phyloP scores from a whole-genome alignment of 2,113 vertebrate genomes.

The Hippocampus comes region DNA sequence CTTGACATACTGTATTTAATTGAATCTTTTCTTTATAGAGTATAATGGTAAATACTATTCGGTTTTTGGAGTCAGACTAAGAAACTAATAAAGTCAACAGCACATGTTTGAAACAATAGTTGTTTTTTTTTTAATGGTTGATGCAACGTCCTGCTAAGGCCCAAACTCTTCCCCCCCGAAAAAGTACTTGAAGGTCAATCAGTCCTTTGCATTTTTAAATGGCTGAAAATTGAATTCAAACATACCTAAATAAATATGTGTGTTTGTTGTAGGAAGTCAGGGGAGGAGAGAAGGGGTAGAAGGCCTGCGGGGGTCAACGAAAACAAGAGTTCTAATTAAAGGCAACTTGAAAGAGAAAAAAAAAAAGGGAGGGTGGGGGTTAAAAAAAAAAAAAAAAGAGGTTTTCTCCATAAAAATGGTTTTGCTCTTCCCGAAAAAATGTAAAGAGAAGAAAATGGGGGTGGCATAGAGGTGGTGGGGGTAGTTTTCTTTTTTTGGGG shows the following conservation, averaged over 20 bases:
- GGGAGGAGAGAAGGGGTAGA: neutral
- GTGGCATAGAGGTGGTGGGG: neutral
- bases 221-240: slow-evolving; percentile 70
- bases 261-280: slow-evolving; percentile 48
- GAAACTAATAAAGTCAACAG: slow-evolving; percentile 25
- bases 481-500: slow-evolving; percentile 1
- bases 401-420: slow-evolving; percentile 56
- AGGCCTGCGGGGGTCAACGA: slow-evolving; percentile 27
- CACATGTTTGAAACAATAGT: slow-evolving; percentile 73
- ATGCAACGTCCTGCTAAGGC: slow-evolving; percentile 72
- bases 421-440: slow-evolving; percentile 37
- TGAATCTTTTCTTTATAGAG: neutral
- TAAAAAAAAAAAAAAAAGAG: slow-evolving; percentile 45
- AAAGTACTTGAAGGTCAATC: slow-evolving; percentile 67
- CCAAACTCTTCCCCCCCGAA: slow-evolving; percentile 61
- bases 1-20: neutral
- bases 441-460: slow-evolving; percentile 19
- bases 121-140: slow-evolving; percentile 75
- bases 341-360: slow-evolving; percentile 66
- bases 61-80: neutral
- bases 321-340: slow-evolving; percentile 61
- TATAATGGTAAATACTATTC: neutral
- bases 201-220: slow-evolving; percentile 67
- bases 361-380: slow-evolving; percentile 18
- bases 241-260: slow-evolving; percentile 78